Base-by-base conservation (phyloP, 2,113 vertebrate species). In the Megaleporinus macrocephalus region DNA sequence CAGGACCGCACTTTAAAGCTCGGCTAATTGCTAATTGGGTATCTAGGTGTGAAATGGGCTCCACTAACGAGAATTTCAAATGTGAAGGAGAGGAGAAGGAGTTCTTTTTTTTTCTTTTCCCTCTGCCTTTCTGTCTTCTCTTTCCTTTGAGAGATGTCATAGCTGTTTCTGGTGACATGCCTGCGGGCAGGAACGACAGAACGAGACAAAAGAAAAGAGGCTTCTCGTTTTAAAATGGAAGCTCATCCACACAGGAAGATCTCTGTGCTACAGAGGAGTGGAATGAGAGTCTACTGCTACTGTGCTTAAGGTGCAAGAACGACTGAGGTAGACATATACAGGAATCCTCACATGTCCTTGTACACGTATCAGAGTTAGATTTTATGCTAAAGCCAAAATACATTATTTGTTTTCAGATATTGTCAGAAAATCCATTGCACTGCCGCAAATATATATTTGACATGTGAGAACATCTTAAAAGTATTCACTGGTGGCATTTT, bases 1-100 rank as follows among this genome's bases (percentile, higher is more conserved):
- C 88, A 89, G 83, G 88, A 89, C 90, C 87, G 80, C 73, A 77
- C 44, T 85, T 89, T 87, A 90, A 88, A 90, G 81, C 83, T 84
- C 47, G 26, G 81, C 85, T 91, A 91, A 93, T 91, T 92, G 87
- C 89, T 92, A 93, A 92, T 92, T 91, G 90, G 85, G 87, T 90
- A 84, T 86, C 84, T 63, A 85, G 85, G 88, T 90, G 85, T 88
- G 85, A 92, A 89, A 87, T 86, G 36, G 75, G 86, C 83, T 84
- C 68, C 36, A 76, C 87, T 88, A 90, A 90, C 82, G 65, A 91
- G 87, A 92, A 92, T 90, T 89, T 73, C 86, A 89, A 91, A 89
- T 74, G 77, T 62, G 71, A 77, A 85, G 84, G 84, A 22, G 72
- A 86, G 55, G 65, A 65, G 79, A 61, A 78, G 53, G 53, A 53